Evolutionary conservation across 2,797 vertebrate genomes (phyloP).

Genomic region (Darevskia nairensis): DNA sequence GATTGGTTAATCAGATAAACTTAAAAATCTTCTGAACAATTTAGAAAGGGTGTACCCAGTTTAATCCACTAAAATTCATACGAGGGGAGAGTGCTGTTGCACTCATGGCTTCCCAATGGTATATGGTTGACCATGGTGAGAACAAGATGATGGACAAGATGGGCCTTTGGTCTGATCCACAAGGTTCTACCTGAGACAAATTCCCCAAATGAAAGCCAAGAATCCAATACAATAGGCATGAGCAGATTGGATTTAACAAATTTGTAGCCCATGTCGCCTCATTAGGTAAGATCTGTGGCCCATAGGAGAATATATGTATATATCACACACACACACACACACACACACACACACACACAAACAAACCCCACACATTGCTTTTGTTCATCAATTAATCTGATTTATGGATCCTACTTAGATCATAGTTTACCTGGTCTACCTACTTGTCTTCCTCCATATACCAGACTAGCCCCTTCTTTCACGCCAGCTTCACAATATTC

Average conservation of each 20-base stretch:
- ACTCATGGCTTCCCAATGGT: too few relatives aligned
- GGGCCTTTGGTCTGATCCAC: too few relatives aligned
- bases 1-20: neutral
- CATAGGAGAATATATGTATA: neutral
- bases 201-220: neutral
- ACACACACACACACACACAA: too few relatives aligned
- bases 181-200: neutral
- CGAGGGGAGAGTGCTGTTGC: too few relatives aligned
- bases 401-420: neutral
- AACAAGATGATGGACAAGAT: too few relatives aligned
- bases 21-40: neutral
- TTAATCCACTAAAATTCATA: neutral
- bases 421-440: slow-evolving; percentile 85
- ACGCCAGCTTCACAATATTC: slow-evolving; percentile 92
- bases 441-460: slow-evolving; percentile 89
- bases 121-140: too few relatives aligned
- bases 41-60: neutral
- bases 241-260: neutral
- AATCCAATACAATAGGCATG: neutral
- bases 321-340: too few relatives aligned
- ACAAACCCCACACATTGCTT: neutral
- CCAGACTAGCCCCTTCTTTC: slow-evolving; percentile 93
- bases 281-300: neutral
- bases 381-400: neutral
- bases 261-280: too few relatives aligned